phyloP scores from a whole-genome alignment of 2,888 invertebrate genomes.

The Calameuta idolon region DNA sequence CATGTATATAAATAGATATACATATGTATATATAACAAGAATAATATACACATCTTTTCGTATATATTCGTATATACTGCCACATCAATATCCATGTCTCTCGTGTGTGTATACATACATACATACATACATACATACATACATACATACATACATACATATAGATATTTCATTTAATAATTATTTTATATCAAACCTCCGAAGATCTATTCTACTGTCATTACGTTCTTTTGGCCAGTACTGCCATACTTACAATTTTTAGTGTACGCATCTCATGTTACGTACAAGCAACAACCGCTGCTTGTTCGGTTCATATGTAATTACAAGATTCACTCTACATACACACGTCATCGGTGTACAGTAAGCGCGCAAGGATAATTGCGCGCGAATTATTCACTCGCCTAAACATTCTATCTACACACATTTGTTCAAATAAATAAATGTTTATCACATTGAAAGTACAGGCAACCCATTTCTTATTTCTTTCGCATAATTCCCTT shows the following conservation, averaged over 20 bases:
- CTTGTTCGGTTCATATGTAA: slow-evolving; percentile 13
- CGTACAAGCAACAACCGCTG: slow-evolving; percentile 27
- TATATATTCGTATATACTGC: neutral
- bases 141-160: too few relatives aligned
- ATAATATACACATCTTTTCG: neutral
- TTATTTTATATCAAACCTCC: neutral
- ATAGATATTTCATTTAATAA: neutral
- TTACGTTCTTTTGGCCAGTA: slow-evolving; percentile 32
- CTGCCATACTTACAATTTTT: slow-evolving; percentile 44
- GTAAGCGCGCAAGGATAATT: slow-evolving; percentile 18
- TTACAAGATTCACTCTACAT: slow-evolving; percentile 13
- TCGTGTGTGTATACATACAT: neutral
- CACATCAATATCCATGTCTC: neutral
- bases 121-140: too few relatives aligned
- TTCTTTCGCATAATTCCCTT: neutral
- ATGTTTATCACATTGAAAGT: slow-evolving; percentile 50
- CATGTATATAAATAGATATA: neutral
- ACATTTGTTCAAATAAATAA: slow-evolving; percentile 60
- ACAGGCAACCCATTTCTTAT: slow-evolving; percentile 2
- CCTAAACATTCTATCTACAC: slow-evolving; percentile 37
- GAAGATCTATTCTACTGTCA: slow-evolving; percentile 25
- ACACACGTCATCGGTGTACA: slow-evolving; percentile 24
- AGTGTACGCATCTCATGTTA: slow-evolving; percentile 33
- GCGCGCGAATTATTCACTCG: slow-evolving; percentile 20
- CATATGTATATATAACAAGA: neutral